Evolutionary conservation across 2,113 vertebrate species (phyloP), one percentile per base, ranked within the genome.

Genomic region (Sinocyclocheilus anophthalmus): DNA sequence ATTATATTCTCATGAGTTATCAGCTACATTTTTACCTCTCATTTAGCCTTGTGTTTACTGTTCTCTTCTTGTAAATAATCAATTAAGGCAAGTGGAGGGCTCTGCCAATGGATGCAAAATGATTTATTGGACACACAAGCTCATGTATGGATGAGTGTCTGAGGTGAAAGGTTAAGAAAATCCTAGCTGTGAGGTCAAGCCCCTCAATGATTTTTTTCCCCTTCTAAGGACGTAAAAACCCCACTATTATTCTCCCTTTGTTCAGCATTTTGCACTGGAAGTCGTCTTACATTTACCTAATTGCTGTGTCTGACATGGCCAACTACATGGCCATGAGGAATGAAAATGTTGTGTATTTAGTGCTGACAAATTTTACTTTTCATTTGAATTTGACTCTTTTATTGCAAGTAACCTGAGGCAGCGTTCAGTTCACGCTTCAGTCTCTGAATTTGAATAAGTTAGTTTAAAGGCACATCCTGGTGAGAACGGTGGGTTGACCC

Each of bases 141-240:
- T n/a, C 59, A 67, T 14, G 63, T 87, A 73, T 80, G 30, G 82
- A 77, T 55, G 16, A 81, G 26, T 37, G n/a, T 77, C 53, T 83
- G 61, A 79, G 42, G 81, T 84, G 59, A 84, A 79, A 87, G 83
- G 78, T 90, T 88, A 88, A 87, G 76, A 37, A 84, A 81, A 69
- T 78, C 59, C 76, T 87, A 50, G 82, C 67, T 61, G 45, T 14
- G 81, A 87, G 81, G 85, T 53, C 39, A 87, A 85, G 84, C 76
- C 65, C 48, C 61, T 70, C 77, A 85, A 57, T 78, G 63, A 87
- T 67, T 45, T 33, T 30, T 55, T 76, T 37, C 2, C 0, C n/a
- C 13, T 16, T 53, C 5, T n/a, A 80, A 45, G 50, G 50, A 14
- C 12, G 14, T 53, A 14, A 53, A 53, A 53, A 80, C 13, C 30